Percentiles rank a stretch among this genome's conserved stretches.
Conservation (phyloP, 2,888 invertebrate genomes). For the Drosophila helvetica region DNA sequence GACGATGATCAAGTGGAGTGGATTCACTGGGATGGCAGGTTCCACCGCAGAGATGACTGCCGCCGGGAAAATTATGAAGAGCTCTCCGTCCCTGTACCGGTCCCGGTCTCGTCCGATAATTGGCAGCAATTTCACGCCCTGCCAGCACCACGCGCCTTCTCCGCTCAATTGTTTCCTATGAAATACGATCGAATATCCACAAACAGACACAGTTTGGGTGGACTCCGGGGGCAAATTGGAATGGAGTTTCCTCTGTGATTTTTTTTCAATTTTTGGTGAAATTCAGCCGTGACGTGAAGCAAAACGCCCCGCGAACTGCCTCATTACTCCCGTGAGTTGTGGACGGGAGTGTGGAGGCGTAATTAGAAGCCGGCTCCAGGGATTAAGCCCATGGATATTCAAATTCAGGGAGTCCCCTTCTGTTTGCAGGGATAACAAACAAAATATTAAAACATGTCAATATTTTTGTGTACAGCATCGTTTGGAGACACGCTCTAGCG, state of each 20-base stretch:
- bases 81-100: background rate
- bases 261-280: conserved; percentile 74
- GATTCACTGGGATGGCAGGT: conserved; percentile 43
- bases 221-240: conserved; percentile 22
- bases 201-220: conserved; percentile 25
- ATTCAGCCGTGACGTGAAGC: conserved; percentile 75
- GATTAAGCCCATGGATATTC: conserved; percentile 42
- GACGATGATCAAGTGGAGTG: conserved; percentile 55
- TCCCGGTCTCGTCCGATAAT: conserved; percentile 47
- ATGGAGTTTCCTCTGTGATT: conserved; percentile 41
- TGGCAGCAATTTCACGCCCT: conserved; percentile 76
- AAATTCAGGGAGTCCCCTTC: conserved; percentile 18
- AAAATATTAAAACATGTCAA: conserved; percentile 46
- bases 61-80: conserved; percentile 14
- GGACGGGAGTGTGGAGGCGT: conserved; percentile 44
- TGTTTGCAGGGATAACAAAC: conserved; percentile 35
- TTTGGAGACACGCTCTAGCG: conserved; percentile 32
- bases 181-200: conserved; percentile 65
- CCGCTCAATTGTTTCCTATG: conserved; percentile 80
- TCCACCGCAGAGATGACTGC: conserved; percentile 43
- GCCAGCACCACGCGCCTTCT: conserved; percentile 62
- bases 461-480: conserved; percentile 35
- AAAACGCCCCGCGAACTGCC: conserved; percentile 74
- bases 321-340: conserved; percentile 82
- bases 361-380: conserved; percentile 62